A percentile compares a stretch with the other conserved stretches of the same genome.
Evolutionary conservation across 1,140 invertebrate genomes (phyloP).

Genomic region (Daktulosphaira vitifoliae): DNA sequence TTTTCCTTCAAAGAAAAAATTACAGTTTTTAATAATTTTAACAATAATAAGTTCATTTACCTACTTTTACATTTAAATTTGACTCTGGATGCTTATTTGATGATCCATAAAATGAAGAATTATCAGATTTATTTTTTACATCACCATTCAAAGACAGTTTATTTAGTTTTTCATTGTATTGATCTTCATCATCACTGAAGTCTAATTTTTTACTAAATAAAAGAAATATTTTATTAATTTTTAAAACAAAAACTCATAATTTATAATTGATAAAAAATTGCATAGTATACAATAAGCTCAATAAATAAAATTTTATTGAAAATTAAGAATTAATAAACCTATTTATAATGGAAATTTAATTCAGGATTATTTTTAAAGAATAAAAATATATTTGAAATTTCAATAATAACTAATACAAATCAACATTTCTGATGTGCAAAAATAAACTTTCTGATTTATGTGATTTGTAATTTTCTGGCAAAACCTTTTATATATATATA

Average conservation of each 20-base stretch:
- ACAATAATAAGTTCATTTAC: neutral
- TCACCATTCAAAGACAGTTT: conserved; percentile 22
- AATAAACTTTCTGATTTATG: no score
- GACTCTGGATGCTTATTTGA: neutral
- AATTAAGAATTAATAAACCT: no score
- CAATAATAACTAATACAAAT: no score
- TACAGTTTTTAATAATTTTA: neutral
- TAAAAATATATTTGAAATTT: no score
- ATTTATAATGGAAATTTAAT: no score
- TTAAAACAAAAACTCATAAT: neutral
- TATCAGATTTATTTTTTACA: conserved; percentile 9
- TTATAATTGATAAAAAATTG: neutral
- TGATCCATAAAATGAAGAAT: neutral
- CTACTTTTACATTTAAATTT: conserved; percentile 8
- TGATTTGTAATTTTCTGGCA: no score
- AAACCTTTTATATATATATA: no score
- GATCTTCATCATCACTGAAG: conserved; percentile 83
- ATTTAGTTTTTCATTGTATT: conserved; percentile 39
- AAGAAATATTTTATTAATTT: conserved; percentile 36
- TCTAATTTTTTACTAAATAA: conserved; percentile 72
- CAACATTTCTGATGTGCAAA: no score
- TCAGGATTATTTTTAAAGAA: no score
- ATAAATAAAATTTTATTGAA: no score
- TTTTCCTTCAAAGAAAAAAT: neutral
- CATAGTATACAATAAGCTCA: neutral